phyloP scores from a whole-genome alignment of 2,888 invertebrate species.

The Lapara coniferarum region DNA sequence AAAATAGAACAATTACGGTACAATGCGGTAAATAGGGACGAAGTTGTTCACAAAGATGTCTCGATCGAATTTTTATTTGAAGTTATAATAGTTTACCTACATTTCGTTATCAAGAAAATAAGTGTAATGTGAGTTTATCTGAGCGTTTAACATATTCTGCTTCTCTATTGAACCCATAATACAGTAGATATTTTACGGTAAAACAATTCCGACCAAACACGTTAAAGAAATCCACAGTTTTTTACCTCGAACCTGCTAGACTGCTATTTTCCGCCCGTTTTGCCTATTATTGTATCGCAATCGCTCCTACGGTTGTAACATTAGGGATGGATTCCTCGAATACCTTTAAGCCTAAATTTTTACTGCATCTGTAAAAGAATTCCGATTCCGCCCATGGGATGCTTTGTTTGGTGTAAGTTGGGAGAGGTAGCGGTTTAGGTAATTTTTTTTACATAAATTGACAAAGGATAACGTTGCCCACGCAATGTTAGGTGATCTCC shows the following conservation, averaged over 20 bases:
- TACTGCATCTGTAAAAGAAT: constrained; percentile 81
- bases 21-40: too few relatives aligned
- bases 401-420: constrained; percentile 48
- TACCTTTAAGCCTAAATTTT: constrained; percentile 79
- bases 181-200: not conserved
- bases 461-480: too few relatives aligned
- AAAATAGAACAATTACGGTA: too few relatives aligned
- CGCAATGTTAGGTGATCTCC: too few relatives aligned
- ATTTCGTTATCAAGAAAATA: too few relatives aligned
- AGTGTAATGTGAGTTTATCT: too few relatives aligned
- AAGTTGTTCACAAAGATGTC: too few relatives aligned
- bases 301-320: constrained; percentile 67
- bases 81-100: too few relatives aligned
- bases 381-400: constrained; percentile 74
- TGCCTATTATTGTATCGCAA: constrained; percentile 59
- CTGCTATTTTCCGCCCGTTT: too few relatives aligned
- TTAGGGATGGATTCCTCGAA: constrained; percentile 72
- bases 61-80: too few relatives aligned
- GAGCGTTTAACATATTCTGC: too few relatives aligned
- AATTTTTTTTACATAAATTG: not conserved
- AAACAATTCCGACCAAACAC: not conserved
- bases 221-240: not conserved
- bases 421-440: constrained; percentile 18
- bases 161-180: too few relatives aligned
- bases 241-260: not conserved